Conservation (phyloP, 1,140 invertebrate species). For the Octopus bimaculoides region DNA sequence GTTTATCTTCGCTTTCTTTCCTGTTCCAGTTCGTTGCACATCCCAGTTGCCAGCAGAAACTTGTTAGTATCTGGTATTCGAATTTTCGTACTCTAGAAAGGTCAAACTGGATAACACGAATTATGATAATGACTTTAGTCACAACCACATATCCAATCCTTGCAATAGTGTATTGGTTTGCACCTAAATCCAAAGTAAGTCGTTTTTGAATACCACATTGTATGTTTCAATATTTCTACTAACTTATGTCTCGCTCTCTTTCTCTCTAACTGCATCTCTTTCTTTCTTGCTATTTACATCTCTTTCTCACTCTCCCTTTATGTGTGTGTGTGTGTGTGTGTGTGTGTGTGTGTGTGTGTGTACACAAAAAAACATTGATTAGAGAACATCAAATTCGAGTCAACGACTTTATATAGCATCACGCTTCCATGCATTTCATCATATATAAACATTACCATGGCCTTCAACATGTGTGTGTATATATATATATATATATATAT, state of each 20-base stretch:
- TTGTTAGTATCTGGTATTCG: slow-evolving; percentile 59
- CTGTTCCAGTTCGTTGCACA: slow-evolving; percentile 55
- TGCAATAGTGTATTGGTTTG: slow-evolving; percentile 42
- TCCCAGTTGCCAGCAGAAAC: slow-evolving; percentile 55
- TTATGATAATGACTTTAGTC: slow-evolving; percentile 37
- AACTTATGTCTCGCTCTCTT: too few species aligned
- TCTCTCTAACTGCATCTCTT: too few species aligned
- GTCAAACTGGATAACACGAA: slow-evolving; percentile 41
- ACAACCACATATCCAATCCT: slow-evolving; percentile 44
- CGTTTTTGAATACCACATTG: not conserved
- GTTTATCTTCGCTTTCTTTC: not conserved
- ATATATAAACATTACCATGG: too few species aligned
- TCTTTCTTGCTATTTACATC: too few species aligned
- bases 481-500: not conserved
- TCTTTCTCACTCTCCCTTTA: not conserved
- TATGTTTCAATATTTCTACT: too few species aligned
- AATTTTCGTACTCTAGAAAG: slow-evolving; percentile 39
- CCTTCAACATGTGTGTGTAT: not conserved
- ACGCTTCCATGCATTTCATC: too few species aligned
- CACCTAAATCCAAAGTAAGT: slow-evolving; percentile 43
- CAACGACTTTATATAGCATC: too few species aligned
- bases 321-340: slow-evolving; percentile 2
- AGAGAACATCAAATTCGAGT: too few species aligned
- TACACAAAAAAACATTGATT: not conserved
- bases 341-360: not conserved